phyloP scores from a whole-genome alignment of 1,140 invertebrate genomes.

The Anagrus nilaparvatae region DNA sequence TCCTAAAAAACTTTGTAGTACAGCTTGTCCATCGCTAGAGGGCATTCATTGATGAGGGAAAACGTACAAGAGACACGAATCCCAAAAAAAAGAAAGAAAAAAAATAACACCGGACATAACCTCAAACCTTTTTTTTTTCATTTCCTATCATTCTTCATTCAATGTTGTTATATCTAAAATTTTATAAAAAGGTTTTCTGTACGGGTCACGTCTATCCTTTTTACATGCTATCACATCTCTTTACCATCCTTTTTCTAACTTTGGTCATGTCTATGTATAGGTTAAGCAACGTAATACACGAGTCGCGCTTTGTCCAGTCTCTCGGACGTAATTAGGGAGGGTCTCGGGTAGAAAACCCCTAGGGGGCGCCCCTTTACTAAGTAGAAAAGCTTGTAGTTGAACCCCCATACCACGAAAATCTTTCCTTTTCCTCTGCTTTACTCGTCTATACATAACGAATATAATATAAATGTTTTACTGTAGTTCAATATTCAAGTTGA shows the following conservation, averaged over 20 bases:
- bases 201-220: too few relatives aligned
- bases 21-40: slow-evolving; percentile 41
- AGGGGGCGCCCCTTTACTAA: slow-evolving; percentile 35
- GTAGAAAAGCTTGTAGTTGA: slow-evolving; percentile 44
- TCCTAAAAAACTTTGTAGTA: slow-evolving; percentile 43
- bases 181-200: too few relatives aligned
- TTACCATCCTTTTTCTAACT: too few relatives aligned
- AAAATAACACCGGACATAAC: slow-evolving; percentile 37
- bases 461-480: too few relatives aligned
- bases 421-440: slow-evolving; percentile 1
- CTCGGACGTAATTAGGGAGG: slow-evolving; percentile 45
- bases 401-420: slow-evolving; percentile 3
- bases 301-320: slow-evolving; percentile 41
- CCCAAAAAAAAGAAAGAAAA: too few relatives aligned
- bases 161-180: background rate
- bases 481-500: too few relatives aligned
- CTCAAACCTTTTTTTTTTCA: slow-evolving; percentile 16
- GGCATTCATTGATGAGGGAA: slow-evolving; percentile 31
- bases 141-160: background rate
- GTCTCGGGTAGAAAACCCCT: slow-evolving; percentile 30
- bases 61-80: slow-evolving; percentile 34
- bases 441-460: too few relatives aligned
- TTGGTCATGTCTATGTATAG: too few relatives aligned
- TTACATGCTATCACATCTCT: too few relatives aligned
- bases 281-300: slow-evolving; percentile 39